These are phyloP conservation scores for Tetramorium alpestre DNA, from an alignment of 1,140 invertebrate genomes.

Conservation along the genomic window DNA sequence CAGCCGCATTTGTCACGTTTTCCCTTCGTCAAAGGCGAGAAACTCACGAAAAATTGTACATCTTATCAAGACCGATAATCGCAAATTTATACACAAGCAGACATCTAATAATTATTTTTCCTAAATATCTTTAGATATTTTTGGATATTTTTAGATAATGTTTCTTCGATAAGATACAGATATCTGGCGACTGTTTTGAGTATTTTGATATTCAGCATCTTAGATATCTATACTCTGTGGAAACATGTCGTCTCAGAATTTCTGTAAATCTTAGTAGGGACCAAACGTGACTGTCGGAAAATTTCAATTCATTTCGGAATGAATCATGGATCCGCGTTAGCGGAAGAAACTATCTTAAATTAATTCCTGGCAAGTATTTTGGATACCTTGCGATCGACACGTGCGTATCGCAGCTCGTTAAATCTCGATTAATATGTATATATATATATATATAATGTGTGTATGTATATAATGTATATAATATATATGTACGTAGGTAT, in stretches of 20 bases:
- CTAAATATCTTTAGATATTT: conserved; percentile 3
- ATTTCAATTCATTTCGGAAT: not conserved
- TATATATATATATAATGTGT: conserved; percentile 43
- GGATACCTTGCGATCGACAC: conserved; percentile 47
- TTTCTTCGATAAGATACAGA: conserved; percentile 25
- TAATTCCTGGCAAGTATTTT: conserved; percentile 12
- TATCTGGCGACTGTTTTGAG: not conserved
- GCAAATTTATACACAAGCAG: not conserved
- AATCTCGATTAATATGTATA: conserved; percentile 60
- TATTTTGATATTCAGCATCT: not conserved
- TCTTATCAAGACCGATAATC: not conserved
- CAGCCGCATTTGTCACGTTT: conserved; percentile 1
- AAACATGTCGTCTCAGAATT: not conserved
- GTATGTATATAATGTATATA: conserved; percentile 62
- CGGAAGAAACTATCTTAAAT: not conserved
- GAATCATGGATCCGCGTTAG: conserved; percentile 3
- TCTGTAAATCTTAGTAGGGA: not conserved
- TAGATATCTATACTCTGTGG: not conserved
- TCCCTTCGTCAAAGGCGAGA: not conserved
- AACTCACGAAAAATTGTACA: not conserved
- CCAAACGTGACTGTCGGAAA: conserved; percentile 11
- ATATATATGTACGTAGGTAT: conserved; percentile 60
- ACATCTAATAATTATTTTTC: not conserved
- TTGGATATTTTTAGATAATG: not conserved
- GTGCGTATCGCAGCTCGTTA: conserved; percentile 20